Evolutionary conservation across 2,888 invertebrate genomes (phyloP).

Genomic region (Drosophila suboccidentalis): DNA sequence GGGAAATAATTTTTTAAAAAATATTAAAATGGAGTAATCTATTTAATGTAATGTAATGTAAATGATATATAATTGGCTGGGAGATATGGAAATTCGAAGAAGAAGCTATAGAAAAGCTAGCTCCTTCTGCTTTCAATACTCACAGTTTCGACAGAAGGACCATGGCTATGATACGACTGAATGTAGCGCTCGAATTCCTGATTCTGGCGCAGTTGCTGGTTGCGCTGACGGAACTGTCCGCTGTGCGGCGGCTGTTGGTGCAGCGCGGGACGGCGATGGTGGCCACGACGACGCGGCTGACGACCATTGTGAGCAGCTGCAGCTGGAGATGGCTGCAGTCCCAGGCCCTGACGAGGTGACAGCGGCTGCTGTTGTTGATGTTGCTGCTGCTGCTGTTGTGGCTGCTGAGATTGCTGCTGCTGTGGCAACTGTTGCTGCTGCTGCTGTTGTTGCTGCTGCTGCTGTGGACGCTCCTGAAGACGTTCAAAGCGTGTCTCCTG

Average conservation of each 20-base stretch:
- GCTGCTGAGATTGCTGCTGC: conserved; percentile 28
- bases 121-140: conserved; percentile 25
- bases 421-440: conserved; percentile 35
- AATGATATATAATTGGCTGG: background rate
- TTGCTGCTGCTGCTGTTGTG: conserved; percentile 15
- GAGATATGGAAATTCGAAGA: background rate
- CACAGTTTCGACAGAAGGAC: conserved; percentile 84
- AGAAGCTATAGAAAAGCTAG: too few relatives aligned
- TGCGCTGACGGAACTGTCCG: conserved; percentile 74
- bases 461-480: conserved; percentile 60
- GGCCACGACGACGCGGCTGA: conserved; percentile 52
- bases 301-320: conserved; percentile 33
- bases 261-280: conserved; percentile 59
- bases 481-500: conserved; percentile 59
- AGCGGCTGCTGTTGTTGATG: conserved; percentile 34
- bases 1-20: too few relatives aligned
- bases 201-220: conserved; percentile 79
- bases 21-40: too few relatives aligned
- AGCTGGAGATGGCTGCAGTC: conserved; percentile 48
- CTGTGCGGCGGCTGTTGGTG: conserved; percentile 64
- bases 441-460: conserved; percentile 54
- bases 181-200: conserved; percentile 84
- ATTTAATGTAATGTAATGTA: too few relatives aligned
- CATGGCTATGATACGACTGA: conserved; percentile 82
- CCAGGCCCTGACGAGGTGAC: conserved; percentile 64